These are phyloP conservation scores for Panthera leo DNA, from an alignment of 2,113 vertebrate genomes.

Conservation along the genomic window DNA sequence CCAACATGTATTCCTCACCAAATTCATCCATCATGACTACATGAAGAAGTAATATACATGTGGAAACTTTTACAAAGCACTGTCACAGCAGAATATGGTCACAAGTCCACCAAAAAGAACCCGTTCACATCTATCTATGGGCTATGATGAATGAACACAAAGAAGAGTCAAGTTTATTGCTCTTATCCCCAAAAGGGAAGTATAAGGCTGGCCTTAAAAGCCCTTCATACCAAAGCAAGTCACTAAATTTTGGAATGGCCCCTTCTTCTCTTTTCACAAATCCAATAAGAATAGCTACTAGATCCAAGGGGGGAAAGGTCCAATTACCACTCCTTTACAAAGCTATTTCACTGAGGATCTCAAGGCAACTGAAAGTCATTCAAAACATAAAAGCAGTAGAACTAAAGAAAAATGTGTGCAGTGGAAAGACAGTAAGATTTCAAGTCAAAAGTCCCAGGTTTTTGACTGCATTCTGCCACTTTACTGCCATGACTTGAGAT, in stretches of 20 bases:
- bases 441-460: neutral
- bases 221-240: neutral
- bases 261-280: slow-evolving; percentile 18
- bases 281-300: neutral
- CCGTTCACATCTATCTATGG: neutral
- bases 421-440: neutral
- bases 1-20: neutral
- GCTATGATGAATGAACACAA: neutral
- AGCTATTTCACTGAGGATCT: slow-evolving; percentile 23
- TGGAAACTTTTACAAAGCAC: neutral
- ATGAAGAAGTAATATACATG: neutral
- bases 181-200: neutral
- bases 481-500: neutral
- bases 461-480: neutral
- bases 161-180: slow-evolving; percentile 22
- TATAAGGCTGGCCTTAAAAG: slow-evolving; percentile 10
- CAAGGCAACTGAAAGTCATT: neutral
- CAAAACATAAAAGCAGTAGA: slow-evolving; percentile 22
- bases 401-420: neutral
- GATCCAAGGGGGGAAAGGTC: neutral
- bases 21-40: neutral
- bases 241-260: slow-evolving; percentile 13
- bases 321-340: neutral
- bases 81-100: neutral
- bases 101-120: neutral